A percentile compares a stretch with the other conserved stretches of the same genome.
Conservation (phyloP, 2,888 invertebrate species). For the Deroplatys truncata region DNA sequence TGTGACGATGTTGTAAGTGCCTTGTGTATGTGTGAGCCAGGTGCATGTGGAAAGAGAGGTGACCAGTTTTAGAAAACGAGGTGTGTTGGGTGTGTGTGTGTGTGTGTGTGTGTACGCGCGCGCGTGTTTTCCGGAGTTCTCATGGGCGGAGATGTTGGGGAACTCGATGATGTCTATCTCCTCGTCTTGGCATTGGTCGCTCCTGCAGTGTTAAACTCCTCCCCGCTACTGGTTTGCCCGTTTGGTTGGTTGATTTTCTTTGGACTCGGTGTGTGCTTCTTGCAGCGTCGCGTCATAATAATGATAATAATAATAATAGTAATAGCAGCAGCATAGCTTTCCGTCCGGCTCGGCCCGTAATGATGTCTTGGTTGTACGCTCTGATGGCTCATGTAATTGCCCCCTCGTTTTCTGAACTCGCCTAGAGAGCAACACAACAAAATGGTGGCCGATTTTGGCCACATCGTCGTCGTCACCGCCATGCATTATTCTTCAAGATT, state of each 20-base stretch:
- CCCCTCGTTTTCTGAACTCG: background rate
- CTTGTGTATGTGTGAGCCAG: background rate
- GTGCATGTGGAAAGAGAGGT: background rate
- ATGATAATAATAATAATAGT: background rate
- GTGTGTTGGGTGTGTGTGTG: background rate
- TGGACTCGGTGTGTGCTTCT: background rate
- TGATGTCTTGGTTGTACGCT: background rate
- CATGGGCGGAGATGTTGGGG: conserved; percentile 9
- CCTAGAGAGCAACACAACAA: background rate
- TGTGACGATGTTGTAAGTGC: background rate
- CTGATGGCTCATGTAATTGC: conserved; percentile 3
- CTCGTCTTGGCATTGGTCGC: background rate
- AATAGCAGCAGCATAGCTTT: background rate
- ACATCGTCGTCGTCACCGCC: background rate
- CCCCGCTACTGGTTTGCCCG: background rate
- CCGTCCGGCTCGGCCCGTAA: background rate
- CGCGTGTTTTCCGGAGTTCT: background rate
- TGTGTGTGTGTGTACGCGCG: background rate
- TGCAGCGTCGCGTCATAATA: background rate
- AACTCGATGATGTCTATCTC: background rate
- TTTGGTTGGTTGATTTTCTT: background rate
- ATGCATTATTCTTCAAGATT: background rate
- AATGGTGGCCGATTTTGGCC: background rate
- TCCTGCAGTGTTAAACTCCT: background rate
- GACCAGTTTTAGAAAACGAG: background rate